phyloP scores from a whole-genome alignment of 1,140 invertebrate species.

The Fopius arisanus region DNA sequence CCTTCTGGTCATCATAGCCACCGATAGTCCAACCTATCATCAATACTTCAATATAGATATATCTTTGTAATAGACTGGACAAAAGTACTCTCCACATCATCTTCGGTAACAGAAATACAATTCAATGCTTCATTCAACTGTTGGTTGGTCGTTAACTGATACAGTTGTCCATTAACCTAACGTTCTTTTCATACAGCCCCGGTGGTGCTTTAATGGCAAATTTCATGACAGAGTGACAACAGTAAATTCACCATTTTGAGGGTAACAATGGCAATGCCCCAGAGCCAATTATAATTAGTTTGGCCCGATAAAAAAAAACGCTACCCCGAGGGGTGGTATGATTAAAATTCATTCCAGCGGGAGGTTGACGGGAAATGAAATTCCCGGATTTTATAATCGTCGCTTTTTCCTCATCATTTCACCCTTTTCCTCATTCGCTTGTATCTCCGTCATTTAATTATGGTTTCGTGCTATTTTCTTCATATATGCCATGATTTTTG shows the following conservation, averaged over 20 bases:
- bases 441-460: not conserved
- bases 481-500: not conserved
- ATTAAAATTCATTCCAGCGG: slow-evolving; percentile 3
- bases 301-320: not conserved
- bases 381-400: not conserved
- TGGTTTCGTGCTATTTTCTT: not conserved
- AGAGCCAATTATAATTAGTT: slow-evolving; percentile 13
- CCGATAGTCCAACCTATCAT: not conserved
- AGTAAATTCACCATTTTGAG: not conserved
- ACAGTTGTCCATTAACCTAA: not conserved
- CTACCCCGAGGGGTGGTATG: not conserved
- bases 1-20: slow-evolving; percentile 6
- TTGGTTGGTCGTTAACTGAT: not conserved
- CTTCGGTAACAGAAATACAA: not conserved
- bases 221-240: not conserved
- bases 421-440: not conserved
- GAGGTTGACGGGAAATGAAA: not conserved
- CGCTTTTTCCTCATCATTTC: not conserved
- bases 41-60: slow-evolving; percentile 7
- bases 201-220: not conserved
- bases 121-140: not conserved
- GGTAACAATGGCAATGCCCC: not conserved
- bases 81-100: not conserved
- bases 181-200: not conserved
- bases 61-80: not conserved